These are phyloP conservation scores for Phymastichus coffea DNA, from an alignment of 1,140 invertebrate species.

Conservation along the genomic window DNA sequence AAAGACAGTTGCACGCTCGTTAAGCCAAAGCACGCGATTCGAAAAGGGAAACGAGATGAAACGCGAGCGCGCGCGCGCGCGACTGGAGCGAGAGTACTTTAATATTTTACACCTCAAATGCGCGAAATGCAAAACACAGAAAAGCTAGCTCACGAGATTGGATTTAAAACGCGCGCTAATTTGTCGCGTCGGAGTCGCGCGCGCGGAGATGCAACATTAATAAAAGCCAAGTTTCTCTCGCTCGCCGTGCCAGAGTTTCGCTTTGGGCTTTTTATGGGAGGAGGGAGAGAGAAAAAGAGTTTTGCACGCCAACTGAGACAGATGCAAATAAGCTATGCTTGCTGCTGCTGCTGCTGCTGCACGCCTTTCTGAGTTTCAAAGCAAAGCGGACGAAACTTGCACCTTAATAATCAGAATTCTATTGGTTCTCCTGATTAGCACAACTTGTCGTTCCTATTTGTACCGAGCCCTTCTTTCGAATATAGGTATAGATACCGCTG, in stretches of 20 bases:
- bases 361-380: constrained; percentile 22
- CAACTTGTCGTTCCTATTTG: too few relatives aligned
- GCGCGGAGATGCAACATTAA: constrained; percentile 21
- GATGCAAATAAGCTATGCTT: constrained; percentile 15
- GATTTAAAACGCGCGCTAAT: constrained; percentile 53
- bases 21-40: too few relatives aligned
- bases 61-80: constrained; percentile 41
- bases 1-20: too few relatives aligned
- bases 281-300: neutral
- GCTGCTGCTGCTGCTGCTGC: constrained; percentile 27
- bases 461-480: too few relatives aligned
- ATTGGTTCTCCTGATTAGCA: too few relatives aligned
- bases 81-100: constrained; percentile 35
- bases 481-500: too few relatives aligned
- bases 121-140: constrained; percentile 47
- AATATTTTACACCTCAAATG: constrained; percentile 55
- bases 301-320: neutral
- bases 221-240: neutral
- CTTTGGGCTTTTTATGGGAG: constrained; percentile 10
- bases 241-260: too few relatives aligned
- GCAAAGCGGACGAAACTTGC: constrained; percentile 4
- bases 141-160: constrained; percentile 39
- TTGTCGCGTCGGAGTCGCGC: constrained; percentile 41
- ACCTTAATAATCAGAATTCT: too few relatives aligned
- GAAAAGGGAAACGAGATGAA: constrained; percentile 29